These are phyloP conservation scores for Alviniconcha marisindica DNA, from an alignment of 1,140 invertebrate species.

Conservation along the genomic window DNA sequence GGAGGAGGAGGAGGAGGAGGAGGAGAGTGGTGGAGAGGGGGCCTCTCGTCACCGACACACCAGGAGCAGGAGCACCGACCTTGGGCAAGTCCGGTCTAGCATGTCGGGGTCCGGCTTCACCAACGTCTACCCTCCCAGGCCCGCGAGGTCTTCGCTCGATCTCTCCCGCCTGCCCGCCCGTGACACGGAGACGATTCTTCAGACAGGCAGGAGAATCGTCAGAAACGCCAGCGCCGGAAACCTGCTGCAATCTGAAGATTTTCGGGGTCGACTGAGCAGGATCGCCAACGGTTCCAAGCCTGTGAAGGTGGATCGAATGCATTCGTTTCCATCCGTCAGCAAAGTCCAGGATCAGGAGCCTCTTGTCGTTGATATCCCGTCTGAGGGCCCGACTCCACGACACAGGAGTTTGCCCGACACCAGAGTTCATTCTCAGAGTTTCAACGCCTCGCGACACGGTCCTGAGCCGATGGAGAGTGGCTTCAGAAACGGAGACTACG, in stretches of 20 bases:
- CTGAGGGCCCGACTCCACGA: no score
- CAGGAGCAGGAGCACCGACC: neutral
- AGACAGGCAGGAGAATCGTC: neutral
- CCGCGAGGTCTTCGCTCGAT: neutral
- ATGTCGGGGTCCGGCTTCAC: neutral
- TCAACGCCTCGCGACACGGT: no score
- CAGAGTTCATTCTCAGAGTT: neutral
- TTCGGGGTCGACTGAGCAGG: neutral
- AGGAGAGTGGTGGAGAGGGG: no score
- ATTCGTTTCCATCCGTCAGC: neutral
- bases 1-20: no score
- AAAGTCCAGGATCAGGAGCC: neutral
- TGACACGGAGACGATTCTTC: neutral
- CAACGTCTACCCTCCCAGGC: neutral
- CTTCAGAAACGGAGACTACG: no score
- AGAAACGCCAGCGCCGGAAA: conserved; percentile 18
- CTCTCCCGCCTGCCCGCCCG: neutral
- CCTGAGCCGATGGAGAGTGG: no score
- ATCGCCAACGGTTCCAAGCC: neutral
- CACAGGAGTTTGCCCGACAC: neutral
- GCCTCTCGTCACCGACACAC: neutral
- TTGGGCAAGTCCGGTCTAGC: neutral
- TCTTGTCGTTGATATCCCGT: neutral
- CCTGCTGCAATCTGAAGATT: neutral
- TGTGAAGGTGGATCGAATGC: neutral